Percentiles rank a stretch among this genome's conserved stretches.
Evolutionary conservation across 2,113 vertebrate genomes (phyloP).

Genomic region (Actenoides hombroni): DNA sequence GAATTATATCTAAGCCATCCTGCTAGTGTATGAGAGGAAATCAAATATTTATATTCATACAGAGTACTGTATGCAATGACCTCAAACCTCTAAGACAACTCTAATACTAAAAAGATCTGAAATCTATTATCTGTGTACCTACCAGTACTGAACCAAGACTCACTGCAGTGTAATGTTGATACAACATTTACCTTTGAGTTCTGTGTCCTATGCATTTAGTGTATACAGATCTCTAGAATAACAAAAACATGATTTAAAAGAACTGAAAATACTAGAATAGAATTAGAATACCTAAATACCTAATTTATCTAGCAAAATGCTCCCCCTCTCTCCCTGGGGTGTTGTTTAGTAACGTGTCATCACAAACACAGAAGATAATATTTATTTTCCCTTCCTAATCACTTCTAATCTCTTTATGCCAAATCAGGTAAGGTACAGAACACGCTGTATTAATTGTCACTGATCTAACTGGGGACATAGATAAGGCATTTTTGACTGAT

Average conservation of each 20-base stretch:
- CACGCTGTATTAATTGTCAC: background rate
- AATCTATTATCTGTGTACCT: background rate
- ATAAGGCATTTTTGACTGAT: constrained; percentile 7
- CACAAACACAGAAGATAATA: background rate
- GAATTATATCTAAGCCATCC: background rate
- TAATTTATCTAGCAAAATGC: background rate
- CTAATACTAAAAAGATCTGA: background rate
- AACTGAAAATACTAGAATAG: background rate
- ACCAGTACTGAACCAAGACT: background rate
- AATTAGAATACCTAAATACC: background rate
- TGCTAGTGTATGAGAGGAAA: background rate
- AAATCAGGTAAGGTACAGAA: constrained; percentile 18
- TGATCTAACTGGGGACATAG: background rate
- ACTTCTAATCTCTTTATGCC: constrained; percentile 7
- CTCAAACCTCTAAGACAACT: background rate
- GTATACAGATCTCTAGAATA: background rate
- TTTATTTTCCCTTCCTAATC: background rate
- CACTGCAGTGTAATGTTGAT: background rate
- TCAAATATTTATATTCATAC: background rate
- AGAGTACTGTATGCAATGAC: background rate
- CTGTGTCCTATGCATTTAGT: background rate
- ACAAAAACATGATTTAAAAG: background rate
- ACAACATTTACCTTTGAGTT: background rate
- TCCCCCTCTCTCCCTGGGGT: background rate
- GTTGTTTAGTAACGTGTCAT: background rate